phyloP scores from a whole-genome alignment of 2,888 invertebrate species.

The Glaucopsyche alexis region DNA sequence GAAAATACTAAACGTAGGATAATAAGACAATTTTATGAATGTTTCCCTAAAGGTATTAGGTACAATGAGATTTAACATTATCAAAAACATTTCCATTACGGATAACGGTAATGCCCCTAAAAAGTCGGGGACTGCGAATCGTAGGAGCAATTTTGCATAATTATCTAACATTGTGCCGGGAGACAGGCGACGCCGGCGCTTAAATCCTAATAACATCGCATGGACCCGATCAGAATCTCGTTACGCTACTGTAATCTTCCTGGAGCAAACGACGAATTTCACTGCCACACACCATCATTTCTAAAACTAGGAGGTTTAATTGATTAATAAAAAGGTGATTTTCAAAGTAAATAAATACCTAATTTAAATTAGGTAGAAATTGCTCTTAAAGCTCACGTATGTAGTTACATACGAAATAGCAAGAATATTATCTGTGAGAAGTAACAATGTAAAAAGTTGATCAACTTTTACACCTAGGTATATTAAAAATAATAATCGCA shows the following conservation, averaged over 20 bases:
- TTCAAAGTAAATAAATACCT: background rate
- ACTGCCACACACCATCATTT: background rate
- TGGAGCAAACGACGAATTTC: constrained; percentile 52
- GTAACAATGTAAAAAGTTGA: too few species aligned
- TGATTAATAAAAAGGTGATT: background rate
- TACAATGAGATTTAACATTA: constrained; percentile 72
- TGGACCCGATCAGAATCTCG: constrained; percentile 72
- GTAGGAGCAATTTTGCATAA: constrained; percentile 79
- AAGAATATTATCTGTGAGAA: too few species aligned
- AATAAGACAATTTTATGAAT: constrained; percentile 41
- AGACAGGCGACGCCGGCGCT: constrained; percentile 64
- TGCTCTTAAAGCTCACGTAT: too few species aligned
- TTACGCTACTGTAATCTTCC: constrained; percentile 68
- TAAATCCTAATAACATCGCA: constrained; percentile 74
- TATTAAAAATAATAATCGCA: too few species aligned
- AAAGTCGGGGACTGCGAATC: constrained; percentile 73
- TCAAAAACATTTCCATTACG: constrained; percentile 76
- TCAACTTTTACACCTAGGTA: too few species aligned
- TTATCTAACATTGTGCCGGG: constrained; percentile 64
- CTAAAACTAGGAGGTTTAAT: background rate
- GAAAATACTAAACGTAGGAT: constrained; percentile 41
- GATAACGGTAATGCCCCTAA: constrained; percentile 74
- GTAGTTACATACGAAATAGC: too few species aligned
- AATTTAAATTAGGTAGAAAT: too few species aligned
- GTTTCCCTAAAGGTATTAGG: constrained; percentile 62